A percentile compares a stretch with the other conserved stretches of the same genome.
These are phyloP conservation scores for Apis florea DNA, from an alignment of 1,140 invertebrate species.

Conservation along the genomic window DNA sequence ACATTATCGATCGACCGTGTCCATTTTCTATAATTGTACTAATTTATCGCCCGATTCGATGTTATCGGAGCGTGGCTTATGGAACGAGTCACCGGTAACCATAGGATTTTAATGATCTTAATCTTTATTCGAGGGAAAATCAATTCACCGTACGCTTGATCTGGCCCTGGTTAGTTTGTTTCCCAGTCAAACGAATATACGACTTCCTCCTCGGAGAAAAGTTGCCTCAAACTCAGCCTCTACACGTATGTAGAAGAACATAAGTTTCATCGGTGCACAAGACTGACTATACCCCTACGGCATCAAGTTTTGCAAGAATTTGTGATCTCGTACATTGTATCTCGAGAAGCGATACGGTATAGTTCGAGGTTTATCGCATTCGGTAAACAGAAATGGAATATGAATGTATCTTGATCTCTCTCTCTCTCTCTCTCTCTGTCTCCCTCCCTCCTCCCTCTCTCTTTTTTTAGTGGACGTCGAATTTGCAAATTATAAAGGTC, in stretches of 20 bases:
- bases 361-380: constrained; percentile 12
- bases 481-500: constrained; percentile 28
- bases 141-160: constrained; percentile 13
- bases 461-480: not conserved
- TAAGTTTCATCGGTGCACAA: not conserved
- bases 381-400: constrained; percentile 8
- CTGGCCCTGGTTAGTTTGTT: not conserved
- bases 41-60: constrained; percentile 35
- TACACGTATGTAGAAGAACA: not conserved
- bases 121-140: constrained; percentile 24
- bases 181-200: constrained; percentile 6
- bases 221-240: not conserved
- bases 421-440: not conserved
- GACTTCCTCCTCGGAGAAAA: constrained; percentile 13
- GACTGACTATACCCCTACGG: not conserved
- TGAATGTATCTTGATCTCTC: not conserved
- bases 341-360: constrained; percentile 7
- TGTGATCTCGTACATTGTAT: constrained; percentile 14
- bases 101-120: constrained; percentile 22
- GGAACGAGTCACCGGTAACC: not conserved
- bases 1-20: constrained; percentile 31
- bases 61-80: constrained; percentile 49
- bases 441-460: no score
- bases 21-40: constrained; percentile 36
- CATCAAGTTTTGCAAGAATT: constrained; percentile 27